Evolutionary conservation across 2,888 invertebrate species (phyloP).

Genomic region (Ctena decussata): DNA sequence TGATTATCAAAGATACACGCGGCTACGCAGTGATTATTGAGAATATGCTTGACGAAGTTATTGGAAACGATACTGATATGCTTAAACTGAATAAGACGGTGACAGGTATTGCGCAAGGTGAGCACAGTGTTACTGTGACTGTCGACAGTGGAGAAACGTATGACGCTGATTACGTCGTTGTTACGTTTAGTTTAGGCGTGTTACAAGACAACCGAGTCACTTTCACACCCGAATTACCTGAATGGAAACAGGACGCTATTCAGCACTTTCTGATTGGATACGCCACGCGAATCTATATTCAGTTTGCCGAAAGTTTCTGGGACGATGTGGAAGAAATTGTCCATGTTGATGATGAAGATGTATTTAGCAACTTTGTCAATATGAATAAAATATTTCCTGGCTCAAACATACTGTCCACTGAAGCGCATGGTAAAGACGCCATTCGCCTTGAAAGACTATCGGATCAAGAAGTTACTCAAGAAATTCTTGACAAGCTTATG

Average conservation of each 20-base stretch:
- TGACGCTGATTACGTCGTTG: too few species aligned
- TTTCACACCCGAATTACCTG: neutral
- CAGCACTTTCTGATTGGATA: neutral
- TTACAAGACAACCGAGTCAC: neutral
- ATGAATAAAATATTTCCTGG: neutral
- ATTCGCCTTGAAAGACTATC: neutral
- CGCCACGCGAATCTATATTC: neutral
- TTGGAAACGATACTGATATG: neutral
- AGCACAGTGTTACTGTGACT: neutral
- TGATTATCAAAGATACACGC: neutral
- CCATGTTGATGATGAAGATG: neutral
- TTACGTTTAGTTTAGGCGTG: neutral
- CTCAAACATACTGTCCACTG: neutral
- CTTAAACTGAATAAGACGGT: neutral
- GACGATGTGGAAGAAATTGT: neutral
- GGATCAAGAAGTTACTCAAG: neutral
- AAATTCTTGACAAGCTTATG: neutral
- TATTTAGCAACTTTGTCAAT: neutral
- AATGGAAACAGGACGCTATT: neutral
- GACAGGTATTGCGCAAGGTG: neutral
- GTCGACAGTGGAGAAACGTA: too few species aligned
- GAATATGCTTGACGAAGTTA: neutral
- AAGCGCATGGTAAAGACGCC: neutral
- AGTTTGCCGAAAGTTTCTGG: slow-evolving; percentile 2
- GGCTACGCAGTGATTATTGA: neutral